Evolutionary conservation across 2,888 invertebrate genomes (phyloP).

Genomic region (Xylota segnis): DNA sequence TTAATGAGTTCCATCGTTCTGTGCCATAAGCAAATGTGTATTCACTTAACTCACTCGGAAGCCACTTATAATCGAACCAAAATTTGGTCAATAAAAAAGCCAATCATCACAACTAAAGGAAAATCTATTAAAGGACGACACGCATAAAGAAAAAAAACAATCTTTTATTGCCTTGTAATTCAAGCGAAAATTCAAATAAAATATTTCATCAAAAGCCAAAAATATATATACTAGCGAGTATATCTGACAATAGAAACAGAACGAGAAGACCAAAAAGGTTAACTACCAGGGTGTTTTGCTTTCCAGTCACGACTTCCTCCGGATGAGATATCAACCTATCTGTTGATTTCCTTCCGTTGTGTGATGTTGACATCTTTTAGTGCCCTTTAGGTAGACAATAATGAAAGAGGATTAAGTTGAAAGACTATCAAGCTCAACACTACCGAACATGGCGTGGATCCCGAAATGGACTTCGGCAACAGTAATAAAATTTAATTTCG

Average conservation of each 20-base stretch:
- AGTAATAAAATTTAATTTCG: conserved; percentile 69
- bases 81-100: conserved; percentile 4
- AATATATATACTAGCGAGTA: not conserved
- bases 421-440: conserved; percentile 62
- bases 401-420: conserved; percentile 67
- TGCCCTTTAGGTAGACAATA: conserved; percentile 65
- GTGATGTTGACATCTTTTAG: conserved; percentile 62
- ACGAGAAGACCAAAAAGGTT: conserved; percentile 33
- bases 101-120: not conserved
- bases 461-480: conserved; percentile 54
- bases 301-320: conserved; percentile 69
- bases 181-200: conserved; percentile 22
- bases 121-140: not conserved
- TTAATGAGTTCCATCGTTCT: too few species aligned
- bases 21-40: too few species aligned
- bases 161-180: conserved; percentile 15
- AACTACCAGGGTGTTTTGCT: conserved; percentile 49
- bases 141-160: not conserved
- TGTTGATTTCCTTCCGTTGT: conserved; percentile 65
- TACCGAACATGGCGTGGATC: conserved; percentile 29
- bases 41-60: too few species aligned
- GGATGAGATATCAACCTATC: conserved; percentile 67
- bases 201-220: conserved; percentile 17
- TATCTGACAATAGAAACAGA: conserved; percentile 22
- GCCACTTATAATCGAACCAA: conserved; percentile 2